Percentiles rank a stretch among this genome's conserved stretches.
Evolutionary conservation across 2,888 invertebrate species (phyloP).

Genomic region (Archips xylosteana): DNA sequence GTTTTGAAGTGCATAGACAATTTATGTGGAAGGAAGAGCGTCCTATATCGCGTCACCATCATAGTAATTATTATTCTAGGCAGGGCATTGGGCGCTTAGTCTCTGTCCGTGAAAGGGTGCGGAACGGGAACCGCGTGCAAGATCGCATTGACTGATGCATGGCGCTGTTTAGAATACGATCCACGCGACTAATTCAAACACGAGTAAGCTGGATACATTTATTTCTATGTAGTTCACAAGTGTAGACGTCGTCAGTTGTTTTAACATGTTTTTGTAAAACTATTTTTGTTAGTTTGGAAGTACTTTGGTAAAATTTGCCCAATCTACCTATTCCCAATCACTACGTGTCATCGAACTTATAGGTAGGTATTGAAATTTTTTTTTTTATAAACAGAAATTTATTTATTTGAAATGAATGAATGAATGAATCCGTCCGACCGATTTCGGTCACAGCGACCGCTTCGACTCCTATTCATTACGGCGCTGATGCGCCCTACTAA

Average conservation of each 20-base stretch:
- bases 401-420: no score
- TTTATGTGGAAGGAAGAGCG: background rate
- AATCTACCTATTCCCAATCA: no score
- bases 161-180: slow-evolving; percentile 13
- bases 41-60: slow-evolving; percentile 4
- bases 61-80: slow-evolving; percentile 31
- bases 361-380: no score
- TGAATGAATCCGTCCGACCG: no score
- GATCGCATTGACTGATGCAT: slow-evolving; percentile 41
- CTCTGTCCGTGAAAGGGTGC: slow-evolving; percentile 34
- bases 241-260: background rate
- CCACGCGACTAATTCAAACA: background rate
- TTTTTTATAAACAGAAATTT: no score
- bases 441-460: no score
- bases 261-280: background rate
- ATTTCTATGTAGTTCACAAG: background rate
- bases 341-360: no score
- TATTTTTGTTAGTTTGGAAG: background rate
- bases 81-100: slow-evolving; percentile 19
- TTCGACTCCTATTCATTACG: no score
- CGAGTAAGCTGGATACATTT: background rate
- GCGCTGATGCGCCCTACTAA: background rate
- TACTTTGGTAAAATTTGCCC: no score
- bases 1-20: background rate
- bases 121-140: slow-evolving; percentile 31